Conservation (phyloP, 64 coral and sea anemone genomes). For the Dendrophyllia cribrosa region DNA sequence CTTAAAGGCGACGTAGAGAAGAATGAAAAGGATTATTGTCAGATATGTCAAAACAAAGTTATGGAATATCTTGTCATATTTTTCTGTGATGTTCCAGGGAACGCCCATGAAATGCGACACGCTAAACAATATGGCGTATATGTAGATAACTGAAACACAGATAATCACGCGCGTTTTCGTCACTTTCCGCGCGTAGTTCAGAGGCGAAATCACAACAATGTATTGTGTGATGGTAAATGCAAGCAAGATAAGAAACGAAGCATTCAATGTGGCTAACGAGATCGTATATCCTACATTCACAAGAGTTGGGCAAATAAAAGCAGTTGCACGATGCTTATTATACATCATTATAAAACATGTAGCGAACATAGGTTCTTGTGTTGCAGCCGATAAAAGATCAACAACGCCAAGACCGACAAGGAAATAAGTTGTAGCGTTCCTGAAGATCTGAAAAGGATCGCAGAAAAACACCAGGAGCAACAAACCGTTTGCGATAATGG, state of each 20-base stretch:
- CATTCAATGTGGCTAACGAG: not conserved
- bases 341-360: not conserved
- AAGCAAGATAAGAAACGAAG: slow-evolving; percentile 31
- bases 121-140: slow-evolving; percentile 19
- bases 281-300: not conserved
- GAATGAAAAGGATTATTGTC: not conserved
- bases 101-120: not conserved
- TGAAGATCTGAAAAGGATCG: not conserved
- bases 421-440: not conserved
- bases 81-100: not conserved
- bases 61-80: not conserved
- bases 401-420: not conserved
- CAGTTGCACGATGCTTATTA: not conserved
- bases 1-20: slow-evolving; percentile 9
- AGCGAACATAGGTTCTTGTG: not conserved
- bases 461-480: not conserved
- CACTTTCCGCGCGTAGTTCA: slow-evolving; percentile 12
- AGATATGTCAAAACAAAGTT: slow-evolving; percentile 15
- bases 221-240: slow-evolving; percentile 32
- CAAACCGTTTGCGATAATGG: not conserved
- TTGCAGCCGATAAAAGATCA: not conserved
- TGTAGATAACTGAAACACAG: not conserved
- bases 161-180: slow-evolving; percentile 26
- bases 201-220: slow-evolving; percentile 26
- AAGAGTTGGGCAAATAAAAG: not conserved